Percentiles rank a stretch among this genome's conserved stretches.
These are phyloP conservation scores for Polydrusus tereticollis DNA, from an alignment of 2,888 invertebrate species.

Conservation along the genomic window DNA sequence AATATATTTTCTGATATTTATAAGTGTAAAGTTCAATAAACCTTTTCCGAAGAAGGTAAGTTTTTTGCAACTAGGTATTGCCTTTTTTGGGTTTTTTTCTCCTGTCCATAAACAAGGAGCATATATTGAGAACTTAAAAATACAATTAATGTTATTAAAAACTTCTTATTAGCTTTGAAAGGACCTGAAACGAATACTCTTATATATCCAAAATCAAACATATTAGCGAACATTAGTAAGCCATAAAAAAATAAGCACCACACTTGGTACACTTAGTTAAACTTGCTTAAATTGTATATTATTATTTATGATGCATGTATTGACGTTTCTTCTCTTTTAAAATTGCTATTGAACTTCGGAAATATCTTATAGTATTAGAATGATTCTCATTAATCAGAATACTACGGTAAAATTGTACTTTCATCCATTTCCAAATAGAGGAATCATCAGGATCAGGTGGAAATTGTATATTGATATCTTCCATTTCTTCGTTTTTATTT, in stretches of 20 bases:
- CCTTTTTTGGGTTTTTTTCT: too few species aligned
- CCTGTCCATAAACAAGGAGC: slow-evolving; percentile 42
- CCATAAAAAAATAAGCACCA: slow-evolving; percentile 48
- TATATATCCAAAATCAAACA: slow-evolving; percentile 41
- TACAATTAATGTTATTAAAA: background rate
- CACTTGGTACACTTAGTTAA: slow-evolving; percentile 48
- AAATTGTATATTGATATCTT: too few species aligned
- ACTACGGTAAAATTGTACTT: background rate
- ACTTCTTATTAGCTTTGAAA: background rate
- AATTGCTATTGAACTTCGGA: slow-evolving; percentile 52
- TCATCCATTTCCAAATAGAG: background rate
- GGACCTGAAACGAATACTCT: background rate
- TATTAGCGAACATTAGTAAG: slow-evolving; percentile 34
- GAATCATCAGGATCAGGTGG: background rate
- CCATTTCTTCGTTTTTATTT: too few species aligned
- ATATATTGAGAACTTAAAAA: slow-evolving; percentile 28
- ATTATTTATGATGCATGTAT: slow-evolving; percentile 32
- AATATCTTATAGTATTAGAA: slow-evolving; percentile 41
- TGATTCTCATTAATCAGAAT: slow-evolving; percentile 24
- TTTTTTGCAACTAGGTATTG: slow-evolving; percentile 66
- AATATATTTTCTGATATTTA: slow-evolving; percentile 65
- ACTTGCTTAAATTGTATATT: slow-evolving; percentile 54
- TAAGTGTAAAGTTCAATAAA: slow-evolving; percentile 64
- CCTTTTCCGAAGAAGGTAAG: slow-evolving; percentile 64
- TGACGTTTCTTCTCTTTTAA: slow-evolving; percentile 49